Base-by-base conservation (phyloP, 2,888 invertebrate species). In the Drosophila mercatorum region DNA sequence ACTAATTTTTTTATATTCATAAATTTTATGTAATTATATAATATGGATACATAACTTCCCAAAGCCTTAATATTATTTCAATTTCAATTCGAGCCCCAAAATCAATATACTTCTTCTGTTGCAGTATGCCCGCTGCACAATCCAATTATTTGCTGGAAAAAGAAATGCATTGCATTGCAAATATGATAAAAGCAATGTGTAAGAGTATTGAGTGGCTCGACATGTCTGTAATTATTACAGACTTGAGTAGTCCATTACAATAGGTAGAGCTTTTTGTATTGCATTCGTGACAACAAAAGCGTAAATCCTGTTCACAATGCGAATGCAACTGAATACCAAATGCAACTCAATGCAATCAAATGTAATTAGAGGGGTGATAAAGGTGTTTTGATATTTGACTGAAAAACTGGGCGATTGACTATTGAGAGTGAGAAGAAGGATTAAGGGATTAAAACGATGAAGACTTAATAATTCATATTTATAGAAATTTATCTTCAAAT, bases 181-280 rank as follows among this genome's bases (percentile, higher is more conserved):
- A 58, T 38, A 47, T 38, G 14, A 26, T 17, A 12, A 34, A 22
- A 60, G 28, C 41, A 22, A 58, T 47, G 26, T 6, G 38, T 59
- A 34, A 46, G 56, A 28, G 65, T 44, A 82, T 66, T 67, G 47
- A 72, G 41, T 46, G 61, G 53, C 14, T 60, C 47, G 40, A 28
- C 51, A 49, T 61, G 47, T 52, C 56, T 58, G 66, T 72, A 74
- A 75, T 77, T 86, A 63, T 60, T 65, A 36, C 22, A 64, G 56
- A 53, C 67, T 76, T 61, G 75, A 75, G 68, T 62, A 67, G 58
- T 55, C 36, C 22, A 55, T 12, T 53, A 26, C 44, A 38, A 46
- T 59, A 41, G 44, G 10, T 56, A 55, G 28, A 22, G 28, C 38
- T 75, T 57, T 51, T 73, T 53, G 57, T 58, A 47, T 31, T 44